Evolutionary conservation across 2,888 invertebrate genomes (phyloP), one percentile per base, ranked within the genome.

Genomic region (Melanotus villosus): DNA sequence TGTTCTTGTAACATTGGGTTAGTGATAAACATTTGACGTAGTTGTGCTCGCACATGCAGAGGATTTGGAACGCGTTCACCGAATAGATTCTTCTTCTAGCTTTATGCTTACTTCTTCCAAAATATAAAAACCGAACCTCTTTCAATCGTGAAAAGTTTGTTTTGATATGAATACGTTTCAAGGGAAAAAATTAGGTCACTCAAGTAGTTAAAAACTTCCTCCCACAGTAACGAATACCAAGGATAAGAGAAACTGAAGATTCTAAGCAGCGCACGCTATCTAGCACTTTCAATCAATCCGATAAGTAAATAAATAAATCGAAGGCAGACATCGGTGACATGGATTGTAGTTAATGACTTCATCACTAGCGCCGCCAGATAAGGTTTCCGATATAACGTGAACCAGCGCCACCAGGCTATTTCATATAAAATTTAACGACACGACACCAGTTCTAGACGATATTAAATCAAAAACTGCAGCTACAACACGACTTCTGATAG

Each of bases 311-410:
- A 59, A 62, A 62, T 62, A 62, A 62, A 62, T 62, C 50, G 50
- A 52, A 62, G 52, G 47, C 45, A 50, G 62, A 62, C 50, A 50
- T 50, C 47, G 52, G 23, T 23, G 62, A 50, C 62, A 38, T 36
- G 62, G 50, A 62, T 62, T 62, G 52, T 62, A 50, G 23, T 38
- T 62, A 62, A 62, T 62, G 50, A 62, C 62, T 62, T 50, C 62
- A 62, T 62, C 50, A 50, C 38, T 59, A 62, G 50, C 14, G 52
- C 62, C 62, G 62, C 9, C 62, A 52, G 62, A 62, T 62, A 62
- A 62, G 38, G 62, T 21, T 50, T 38, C 52, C 52, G 32, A 52
- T 52, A 50, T 16, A 2, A 6, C 26, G 50, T 10, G 7, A 50
- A 32, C 30, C 19, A 59, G 59, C 18, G 59, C 59, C 59, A 45